phyloP scores from a whole-genome alignment of 2,797 vertebrate genomes.

The Schizothorax lantsangensis region DNA sequence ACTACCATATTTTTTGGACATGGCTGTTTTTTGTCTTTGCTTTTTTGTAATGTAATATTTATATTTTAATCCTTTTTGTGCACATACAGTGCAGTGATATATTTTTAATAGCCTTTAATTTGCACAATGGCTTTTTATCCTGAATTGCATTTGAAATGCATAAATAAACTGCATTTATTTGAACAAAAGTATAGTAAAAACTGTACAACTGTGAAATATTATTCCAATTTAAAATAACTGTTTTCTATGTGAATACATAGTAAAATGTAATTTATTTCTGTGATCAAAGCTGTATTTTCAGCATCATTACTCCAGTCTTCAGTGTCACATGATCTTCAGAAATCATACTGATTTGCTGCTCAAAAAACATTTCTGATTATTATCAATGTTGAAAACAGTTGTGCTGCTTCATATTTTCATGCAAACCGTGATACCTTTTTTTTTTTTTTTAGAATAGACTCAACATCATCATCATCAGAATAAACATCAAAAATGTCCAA shows the following conservation, averaged over 20 bases:
- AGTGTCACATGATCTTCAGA: background rate
- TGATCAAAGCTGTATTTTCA: background rate
- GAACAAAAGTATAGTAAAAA: background rate
- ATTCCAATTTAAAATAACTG: background rate
- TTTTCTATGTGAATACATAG: too few species aligned
- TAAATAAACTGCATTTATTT: background rate
- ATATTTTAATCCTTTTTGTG: background rate
- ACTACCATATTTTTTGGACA: too few species aligned
- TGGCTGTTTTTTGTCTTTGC: too few species aligned
- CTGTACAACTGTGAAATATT: background rate
- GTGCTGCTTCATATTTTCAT: background rate
- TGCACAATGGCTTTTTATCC: background rate
- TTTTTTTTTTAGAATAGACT: background rate
- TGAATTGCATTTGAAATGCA: too few species aligned
- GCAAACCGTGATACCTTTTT: background rate
- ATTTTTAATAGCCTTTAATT: background rate
- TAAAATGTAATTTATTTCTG: background rate
- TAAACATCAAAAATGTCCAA: background rate
- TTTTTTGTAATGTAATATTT: background rate
- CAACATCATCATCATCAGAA: too few species aligned
- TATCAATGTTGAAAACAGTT: background rate
- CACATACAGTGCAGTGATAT: background rate
- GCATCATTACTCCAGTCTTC: background rate
- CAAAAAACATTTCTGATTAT: background rate
- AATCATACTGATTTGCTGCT: background rate